Conservation (phyloP, 1,140 invertebrate genomes). For the Papilio helenus region DNA sequence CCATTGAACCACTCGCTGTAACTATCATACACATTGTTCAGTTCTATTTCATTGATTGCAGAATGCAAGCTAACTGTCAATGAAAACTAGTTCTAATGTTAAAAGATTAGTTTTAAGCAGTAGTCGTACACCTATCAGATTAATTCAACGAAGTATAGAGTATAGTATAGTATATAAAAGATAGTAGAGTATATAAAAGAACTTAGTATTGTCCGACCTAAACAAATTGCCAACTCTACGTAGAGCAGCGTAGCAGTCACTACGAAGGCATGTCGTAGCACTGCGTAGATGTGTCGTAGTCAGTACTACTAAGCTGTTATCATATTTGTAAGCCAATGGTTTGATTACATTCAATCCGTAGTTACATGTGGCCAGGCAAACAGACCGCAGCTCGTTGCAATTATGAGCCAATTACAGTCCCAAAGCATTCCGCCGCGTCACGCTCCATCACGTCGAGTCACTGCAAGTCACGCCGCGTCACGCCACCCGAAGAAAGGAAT, state of each 20-base stretch:
- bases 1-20: not conserved
- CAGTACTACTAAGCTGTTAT: too few species aligned
- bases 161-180: too few species aligned
- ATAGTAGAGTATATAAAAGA: too few species aligned
- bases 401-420: slow-evolving; percentile 8
- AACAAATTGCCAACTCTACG: too few species aligned
- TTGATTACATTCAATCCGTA: not conserved
- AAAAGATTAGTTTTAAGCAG: not conserved
- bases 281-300: not conserved
- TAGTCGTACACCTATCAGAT: too few species aligned
- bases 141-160: too few species aligned
- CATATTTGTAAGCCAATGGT: not conserved
- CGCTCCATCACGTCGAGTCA: not conserved
- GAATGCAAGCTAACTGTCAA: not conserved
- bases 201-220: too few species aligned
- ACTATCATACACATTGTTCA: not conserved
- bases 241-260: not conserved
- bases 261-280: not conserved
- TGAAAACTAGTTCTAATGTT: not conserved
- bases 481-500: not conserved
- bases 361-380: not conserved
- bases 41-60: not conserved
- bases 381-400: not conserved
- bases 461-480: not conserved
- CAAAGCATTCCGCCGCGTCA: not conserved